phyloP scores from a whole-genome alignment of 2,888 invertebrate species.

The Drosophila colorata region DNA sequence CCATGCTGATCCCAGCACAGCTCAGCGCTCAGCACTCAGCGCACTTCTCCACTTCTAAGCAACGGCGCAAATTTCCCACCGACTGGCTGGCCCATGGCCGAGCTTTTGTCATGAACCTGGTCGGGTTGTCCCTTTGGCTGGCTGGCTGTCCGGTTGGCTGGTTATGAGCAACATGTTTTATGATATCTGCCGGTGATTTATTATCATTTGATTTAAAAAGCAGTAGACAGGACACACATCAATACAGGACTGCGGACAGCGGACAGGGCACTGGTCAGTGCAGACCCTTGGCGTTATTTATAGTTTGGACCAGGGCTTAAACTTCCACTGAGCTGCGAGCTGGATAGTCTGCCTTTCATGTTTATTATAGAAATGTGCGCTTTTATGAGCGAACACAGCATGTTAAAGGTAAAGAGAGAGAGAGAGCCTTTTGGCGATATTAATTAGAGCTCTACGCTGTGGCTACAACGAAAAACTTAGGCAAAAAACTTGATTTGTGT shows the following conservation, averaged over 20 bases:
- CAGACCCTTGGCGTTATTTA: slow-evolving; percentile 69
- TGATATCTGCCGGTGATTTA: slow-evolving; percentile 84
- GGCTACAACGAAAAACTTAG: slow-evolving; percentile 41
- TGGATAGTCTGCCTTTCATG: slow-evolving; percentile 67
- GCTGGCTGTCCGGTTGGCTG: slow-evolving; percentile 38
- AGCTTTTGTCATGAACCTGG: slow-evolving; percentile 67
- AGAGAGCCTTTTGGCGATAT: slow-evolving; percentile 60
- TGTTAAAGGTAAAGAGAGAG: slow-evolving; percentile 47
- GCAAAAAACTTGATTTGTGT: slow-evolving; percentile 59
- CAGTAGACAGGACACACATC: slow-evolving; percentile 81
- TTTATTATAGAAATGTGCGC: slow-evolving; percentile 75
- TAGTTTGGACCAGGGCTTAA: slow-evolving; percentile 52
- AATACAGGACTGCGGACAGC: slow-evolving; percentile 56
- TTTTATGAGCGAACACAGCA: slow-evolving; percentile 73
- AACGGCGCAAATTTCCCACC: slow-evolving; percentile 71
- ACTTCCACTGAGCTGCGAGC: slow-evolving; percentile 13
- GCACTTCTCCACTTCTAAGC: slow-evolving; percentile 60
- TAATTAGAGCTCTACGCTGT: slow-evolving; percentile 59
- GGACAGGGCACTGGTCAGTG: slow-evolving; percentile 21
- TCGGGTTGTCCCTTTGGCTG: slow-evolving; percentile 33
- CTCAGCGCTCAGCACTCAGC: slow-evolving; percentile 4
- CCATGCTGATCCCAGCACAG: slow-evolving; percentile 22
- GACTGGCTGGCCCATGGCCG: slow-evolving; percentile 39
- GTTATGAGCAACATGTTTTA: slow-evolving; percentile 84
- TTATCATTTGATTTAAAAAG: slow-evolving; percentile 84